phyloP scores from a whole-genome alignment of 2,888 invertebrate species.

The Ptycholaimellus sp. region DNA sequence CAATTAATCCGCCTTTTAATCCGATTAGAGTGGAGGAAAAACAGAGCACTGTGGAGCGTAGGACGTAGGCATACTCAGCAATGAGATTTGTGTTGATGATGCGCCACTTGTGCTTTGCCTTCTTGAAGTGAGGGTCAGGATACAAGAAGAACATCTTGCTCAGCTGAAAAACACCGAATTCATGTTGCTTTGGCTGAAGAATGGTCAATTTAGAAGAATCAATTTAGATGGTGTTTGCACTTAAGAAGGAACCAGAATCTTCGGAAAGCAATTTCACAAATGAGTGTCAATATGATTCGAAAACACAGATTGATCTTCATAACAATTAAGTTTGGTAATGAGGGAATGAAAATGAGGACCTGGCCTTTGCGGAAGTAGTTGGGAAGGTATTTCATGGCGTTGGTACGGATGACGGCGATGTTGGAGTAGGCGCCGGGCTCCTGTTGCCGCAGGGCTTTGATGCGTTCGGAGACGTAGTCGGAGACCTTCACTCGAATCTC shows the following conservation, averaged over 20 bases:
- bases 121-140: slow-evolving; percentile 98
- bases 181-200: too few species aligned
- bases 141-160: slow-evolving; percentile 93
- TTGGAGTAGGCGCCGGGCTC: slow-evolving; percentile 53
- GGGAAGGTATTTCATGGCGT: slow-evolving; percentile 97
- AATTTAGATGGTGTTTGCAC: too few species aligned
- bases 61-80: slow-evolving; percentile 85
- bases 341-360: too few species aligned
- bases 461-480: slow-evolving; percentile 84
- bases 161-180: slow-evolving; percentile 39
- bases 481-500: slow-evolving; percentile 96
- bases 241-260: too few species aligned
- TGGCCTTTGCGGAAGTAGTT: slow-evolving; percentile 85
- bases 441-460: slow-evolving; percentile 48
- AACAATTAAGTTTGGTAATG: neutral
- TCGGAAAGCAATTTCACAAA: too few species aligned
- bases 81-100: slow-evolving; percentile 75
- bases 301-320: neutral
- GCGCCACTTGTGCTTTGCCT: slow-evolving; percentile 93
- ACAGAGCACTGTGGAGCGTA: slow-evolving; percentile 40
- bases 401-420: slow-evolving; percentile 73
- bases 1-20: neutral
- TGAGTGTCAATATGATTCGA: neutral
- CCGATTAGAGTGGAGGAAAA: neutral
- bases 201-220: too few species aligned